Evolutionary conservation across 2,888 invertebrate genomes (phyloP).

Genomic region (Omphaloscelis lunosa): DNA sequence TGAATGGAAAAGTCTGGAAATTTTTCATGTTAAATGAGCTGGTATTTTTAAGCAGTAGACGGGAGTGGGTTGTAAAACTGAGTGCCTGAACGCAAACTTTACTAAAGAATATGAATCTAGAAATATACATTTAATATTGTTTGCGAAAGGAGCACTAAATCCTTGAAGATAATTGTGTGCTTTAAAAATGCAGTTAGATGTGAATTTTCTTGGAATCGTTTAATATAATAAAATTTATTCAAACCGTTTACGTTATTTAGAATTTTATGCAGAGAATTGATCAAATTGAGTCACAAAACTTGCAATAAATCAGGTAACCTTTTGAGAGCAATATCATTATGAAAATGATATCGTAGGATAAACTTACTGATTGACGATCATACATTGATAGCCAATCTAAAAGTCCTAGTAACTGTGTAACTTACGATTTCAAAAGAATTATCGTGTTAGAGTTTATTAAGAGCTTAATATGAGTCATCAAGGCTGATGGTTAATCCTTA

Average conservation of each 20-base stretch:
- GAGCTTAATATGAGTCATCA: not conserved
- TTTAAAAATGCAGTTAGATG: slow-evolving; percentile 35
- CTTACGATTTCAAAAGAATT: too few species aligned
- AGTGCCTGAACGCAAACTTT: slow-evolving; percentile 51
- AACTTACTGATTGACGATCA: too few species aligned
- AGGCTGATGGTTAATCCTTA: not conserved
- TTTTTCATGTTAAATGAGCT: slow-evolving; percentile 55
- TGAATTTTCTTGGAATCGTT: slow-evolving; percentile 27
- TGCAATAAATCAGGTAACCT: not conserved
- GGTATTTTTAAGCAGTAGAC: slow-evolving; percentile 51
- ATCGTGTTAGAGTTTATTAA: not conserved
- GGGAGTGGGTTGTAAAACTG: slow-evolving; percentile 50
- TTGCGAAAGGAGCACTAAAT: slow-evolving; percentile 32
- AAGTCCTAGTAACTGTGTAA: too few species aligned
- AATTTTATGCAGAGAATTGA: slow-evolving; percentile 11
- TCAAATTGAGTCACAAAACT: not conserved
- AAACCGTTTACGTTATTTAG: not conserved
- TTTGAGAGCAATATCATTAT: not conserved
- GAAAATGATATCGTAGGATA: not conserved
- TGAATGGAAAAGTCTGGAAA: not conserved
- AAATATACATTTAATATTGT: slow-evolving; percentile 45
- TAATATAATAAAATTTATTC: slow-evolving; percentile 9
- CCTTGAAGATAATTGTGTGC: slow-evolving; percentile 45
- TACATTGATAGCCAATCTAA: too few species aligned
- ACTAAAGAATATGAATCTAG: slow-evolving; percentile 54